phyloP scores from a whole-genome alignment of 2,888 invertebrate genomes.

The Leptopterna dolabrata region DNA sequence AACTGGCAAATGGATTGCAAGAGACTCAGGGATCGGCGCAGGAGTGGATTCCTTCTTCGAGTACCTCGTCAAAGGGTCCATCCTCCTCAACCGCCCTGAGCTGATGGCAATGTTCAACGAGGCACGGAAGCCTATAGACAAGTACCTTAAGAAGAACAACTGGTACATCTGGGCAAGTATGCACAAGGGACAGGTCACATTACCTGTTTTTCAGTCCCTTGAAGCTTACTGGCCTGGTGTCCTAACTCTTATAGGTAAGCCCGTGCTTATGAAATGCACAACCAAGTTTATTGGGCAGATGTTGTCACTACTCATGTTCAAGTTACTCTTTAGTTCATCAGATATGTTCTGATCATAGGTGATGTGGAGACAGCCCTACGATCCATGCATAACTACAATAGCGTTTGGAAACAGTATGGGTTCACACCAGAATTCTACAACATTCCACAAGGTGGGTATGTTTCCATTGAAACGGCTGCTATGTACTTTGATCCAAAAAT shows the following conservation, averaged over 20 bases:
- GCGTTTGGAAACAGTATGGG: conserved; percentile 97
- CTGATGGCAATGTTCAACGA: conserved; percentile 92
- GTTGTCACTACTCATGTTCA: too few species aligned
- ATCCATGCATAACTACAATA: conserved; percentile 94
- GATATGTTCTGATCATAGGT: conserved; percentile 69
- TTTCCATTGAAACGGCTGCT: too few species aligned
- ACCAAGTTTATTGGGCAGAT: too few species aligned
- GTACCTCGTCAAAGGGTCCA: conserved; percentile 92
- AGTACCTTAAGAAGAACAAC: conserved; percentile 90
- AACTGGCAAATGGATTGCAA: conserved; percentile 96
- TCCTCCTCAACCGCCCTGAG: conserved; percentile 89
- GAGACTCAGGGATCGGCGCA: conserved; percentile 96
- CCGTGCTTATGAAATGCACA: not conserved
- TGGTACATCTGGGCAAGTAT: conserved; percentile 99
- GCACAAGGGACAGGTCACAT: conserved; percentile 93
- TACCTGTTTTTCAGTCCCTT: conserved; percentile 97
- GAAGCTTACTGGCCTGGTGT: conserved; percentile 99
- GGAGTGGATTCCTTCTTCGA: conserved; percentile 98
- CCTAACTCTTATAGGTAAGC: conserved; percentile 79
- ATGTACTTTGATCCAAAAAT: too few species aligned
- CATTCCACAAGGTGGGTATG: conserved; percentile 82
- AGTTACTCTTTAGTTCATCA: too few species aligned
- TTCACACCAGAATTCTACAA: conserved; percentile 99
- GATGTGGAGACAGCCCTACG: conserved; percentile 92
- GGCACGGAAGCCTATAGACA: conserved; percentile 80